A percentile compares a stretch with the other conserved stretches of the same genome.
These are phyloP conservation scores for Zoanthus sansibaricus DNA, from an alignment of 92 coral and sea anemone species.

Conservation along the genomic window DNA sequence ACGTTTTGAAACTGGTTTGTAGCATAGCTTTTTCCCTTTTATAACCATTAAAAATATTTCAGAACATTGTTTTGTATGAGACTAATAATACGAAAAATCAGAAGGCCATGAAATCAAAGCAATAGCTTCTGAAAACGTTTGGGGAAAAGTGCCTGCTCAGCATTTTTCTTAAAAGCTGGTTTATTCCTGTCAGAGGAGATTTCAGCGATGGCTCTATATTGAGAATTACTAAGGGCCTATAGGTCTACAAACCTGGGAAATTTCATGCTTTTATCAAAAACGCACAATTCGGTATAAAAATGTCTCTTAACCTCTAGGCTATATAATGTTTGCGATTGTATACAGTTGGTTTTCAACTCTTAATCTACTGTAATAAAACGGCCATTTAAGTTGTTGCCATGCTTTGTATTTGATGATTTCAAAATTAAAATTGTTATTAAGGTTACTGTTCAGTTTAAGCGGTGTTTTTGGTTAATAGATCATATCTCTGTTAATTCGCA, in stretches of 20 bases:
- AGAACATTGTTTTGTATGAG: background rate
- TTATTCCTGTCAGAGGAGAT: background rate
- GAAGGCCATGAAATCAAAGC: background rate
- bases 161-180: background rate
- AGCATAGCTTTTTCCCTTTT: background rate
- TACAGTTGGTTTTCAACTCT: too few relatives aligned
- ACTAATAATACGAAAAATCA: background rate
- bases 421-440: too few relatives aligned
- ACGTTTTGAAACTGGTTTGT: background rate
- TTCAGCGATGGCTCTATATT: conserved; percentile 8
- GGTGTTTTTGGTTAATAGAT: too few relatives aligned
- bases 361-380: too few relatives aligned
- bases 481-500: too few relatives aligned
- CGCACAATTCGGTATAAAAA: too few relatives aligned
- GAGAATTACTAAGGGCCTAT: background rate
- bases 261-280: conserved; percentile 18
- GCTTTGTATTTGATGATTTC: too few relatives aligned
- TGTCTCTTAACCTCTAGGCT: too few relatives aligned
- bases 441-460: too few relatives aligned
- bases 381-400: too few relatives aligned
- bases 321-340: too few relatives aligned
- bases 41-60: background rate
- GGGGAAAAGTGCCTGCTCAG: background rate
- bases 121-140: background rate
- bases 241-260: background rate